Conservation (phyloP, 2,888 invertebrate genomes). For the Campoplex nolae region DNA sequence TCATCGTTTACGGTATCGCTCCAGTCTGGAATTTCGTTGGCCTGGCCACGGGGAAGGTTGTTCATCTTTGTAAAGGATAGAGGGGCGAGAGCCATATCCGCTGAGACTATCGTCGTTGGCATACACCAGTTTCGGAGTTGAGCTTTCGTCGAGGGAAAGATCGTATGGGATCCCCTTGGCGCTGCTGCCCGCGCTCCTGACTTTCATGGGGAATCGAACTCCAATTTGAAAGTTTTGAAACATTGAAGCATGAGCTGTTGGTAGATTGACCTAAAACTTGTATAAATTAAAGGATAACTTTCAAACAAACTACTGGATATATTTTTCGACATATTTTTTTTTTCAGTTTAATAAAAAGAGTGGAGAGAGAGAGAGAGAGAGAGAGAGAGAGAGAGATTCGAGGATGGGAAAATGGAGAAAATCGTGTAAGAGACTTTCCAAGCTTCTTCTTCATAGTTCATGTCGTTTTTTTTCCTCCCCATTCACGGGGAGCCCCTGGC, state of each 20-base stretch:
- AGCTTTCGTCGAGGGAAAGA: background rate
- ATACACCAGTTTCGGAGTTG: background rate
- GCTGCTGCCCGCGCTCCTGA: background rate
- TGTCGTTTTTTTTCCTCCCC: conserved; percentile 13
- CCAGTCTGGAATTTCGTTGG: conserved; percentile 30
- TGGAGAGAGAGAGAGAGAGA: background rate
- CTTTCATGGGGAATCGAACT: conserved; percentile 31
- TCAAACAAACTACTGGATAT: background rate
- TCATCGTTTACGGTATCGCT: conserved; percentile 11
- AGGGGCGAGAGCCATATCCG: background rate
- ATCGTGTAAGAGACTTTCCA: conserved; percentile 41
- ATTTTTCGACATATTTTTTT: background rate
- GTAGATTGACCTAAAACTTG: conserved; percentile 5
- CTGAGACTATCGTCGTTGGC: background rate
- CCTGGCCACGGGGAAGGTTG: conserved; percentile 21
- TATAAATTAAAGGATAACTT: conserved; percentile 8
- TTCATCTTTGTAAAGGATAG: conserved; percentile 32
- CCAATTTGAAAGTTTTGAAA: conserved; percentile 36
- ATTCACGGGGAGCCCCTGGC: background rate
- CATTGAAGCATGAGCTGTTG: conserved; percentile 2
- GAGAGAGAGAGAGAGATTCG: background rate
- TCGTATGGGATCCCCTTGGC: conserved; percentile 31
- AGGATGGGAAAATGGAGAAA: conserved; percentile 40
- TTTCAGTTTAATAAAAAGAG: background rate
- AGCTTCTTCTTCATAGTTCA: background rate